Base-by-base conservation (phyloP, 2,888 invertebrate species). In the Eucriotettix oculatus region DNA sequence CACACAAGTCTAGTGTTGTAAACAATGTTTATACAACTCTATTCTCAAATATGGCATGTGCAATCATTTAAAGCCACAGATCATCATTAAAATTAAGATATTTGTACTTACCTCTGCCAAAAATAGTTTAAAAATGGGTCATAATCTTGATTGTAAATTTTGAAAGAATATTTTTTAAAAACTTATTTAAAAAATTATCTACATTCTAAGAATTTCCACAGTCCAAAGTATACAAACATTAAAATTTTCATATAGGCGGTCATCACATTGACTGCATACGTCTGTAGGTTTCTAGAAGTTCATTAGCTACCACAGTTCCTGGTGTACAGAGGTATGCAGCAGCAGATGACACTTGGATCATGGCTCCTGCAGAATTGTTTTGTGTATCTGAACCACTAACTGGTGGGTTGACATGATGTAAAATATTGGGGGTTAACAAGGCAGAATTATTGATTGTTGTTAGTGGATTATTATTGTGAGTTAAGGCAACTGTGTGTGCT, bases 361-460 rank as follows among this genome's bases (percentile, higher is more conserved):
- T 60, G 42, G 62, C 58, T n/a, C 53, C 52, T 1, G 60, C 52
- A 14, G 61, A 16, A 43, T 58, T 58, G 17, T 57, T 60, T 14
- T 40, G 48, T 10, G 58, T 58, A 56, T n/a, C 42, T 16, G 44
- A 52, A 11, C 53, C 56, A 16, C 53, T 54, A 10, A 14, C 56
- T 54, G 53, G 58, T 44, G 60, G 16, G n/a, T 53, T 40, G 17
- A 62, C 62, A 16, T 63, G 63, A 40, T 64, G 64, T n/a, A 64
- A 55, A 29, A 64, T 62, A 57, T 59, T 62, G 41, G 64, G 62
- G 16, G 64, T 56, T 10, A 64, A 58, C 40, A 64, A 58, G 10
- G 64, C 62, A 9, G 64, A 58, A 56, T 63, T 64, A 58, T 62
- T 62, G 52, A 64, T 63, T 42, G 64, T 64, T 41, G 64, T 64